phyloP scores from a whole-genome alignment of 1,140 invertebrate genomes.

The Apis dorsata region DNA sequence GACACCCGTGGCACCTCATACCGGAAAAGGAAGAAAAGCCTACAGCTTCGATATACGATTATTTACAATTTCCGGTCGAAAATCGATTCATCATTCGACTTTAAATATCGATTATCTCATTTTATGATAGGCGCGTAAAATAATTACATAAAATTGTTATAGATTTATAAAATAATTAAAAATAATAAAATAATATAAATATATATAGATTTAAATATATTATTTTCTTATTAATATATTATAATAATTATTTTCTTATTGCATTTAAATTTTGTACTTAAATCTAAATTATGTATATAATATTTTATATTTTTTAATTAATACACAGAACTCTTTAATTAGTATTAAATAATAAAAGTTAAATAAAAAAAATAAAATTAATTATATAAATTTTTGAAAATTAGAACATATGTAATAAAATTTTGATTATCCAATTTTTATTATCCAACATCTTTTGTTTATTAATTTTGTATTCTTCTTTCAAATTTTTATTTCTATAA shows the following conservation, averaged over 20 bases:
- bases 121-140: slow-evolving; percentile 5
- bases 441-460: too few species aligned
- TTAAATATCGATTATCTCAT: slow-evolving; percentile 36
- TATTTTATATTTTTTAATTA: neutral
- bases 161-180: neutral
- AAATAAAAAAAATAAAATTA: neutral
- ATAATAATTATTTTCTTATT: neutral
- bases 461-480: too few species aligned
- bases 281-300: neutral
- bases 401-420: too few species aligned
- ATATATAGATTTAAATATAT: neutral
- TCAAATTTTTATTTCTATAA: too few species aligned
- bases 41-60: slow-evolving; percentile 43
- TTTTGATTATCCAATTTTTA: too few species aligned
- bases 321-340: too few species aligned
- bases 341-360: neutral
- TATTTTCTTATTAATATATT: neutral
- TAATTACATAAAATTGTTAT: neutral
- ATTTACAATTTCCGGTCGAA: slow-evolving; percentile 45
- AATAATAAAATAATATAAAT: neutral
- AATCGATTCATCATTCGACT: neutral
- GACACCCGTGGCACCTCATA: slow-evolving; percentile 63
- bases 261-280: neutral
- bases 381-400: neutral
- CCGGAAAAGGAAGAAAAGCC: slow-evolving; percentile 71